Conservation (phyloP, 2,113 vertebrate species). For the Halcyon malimbica region DNA sequence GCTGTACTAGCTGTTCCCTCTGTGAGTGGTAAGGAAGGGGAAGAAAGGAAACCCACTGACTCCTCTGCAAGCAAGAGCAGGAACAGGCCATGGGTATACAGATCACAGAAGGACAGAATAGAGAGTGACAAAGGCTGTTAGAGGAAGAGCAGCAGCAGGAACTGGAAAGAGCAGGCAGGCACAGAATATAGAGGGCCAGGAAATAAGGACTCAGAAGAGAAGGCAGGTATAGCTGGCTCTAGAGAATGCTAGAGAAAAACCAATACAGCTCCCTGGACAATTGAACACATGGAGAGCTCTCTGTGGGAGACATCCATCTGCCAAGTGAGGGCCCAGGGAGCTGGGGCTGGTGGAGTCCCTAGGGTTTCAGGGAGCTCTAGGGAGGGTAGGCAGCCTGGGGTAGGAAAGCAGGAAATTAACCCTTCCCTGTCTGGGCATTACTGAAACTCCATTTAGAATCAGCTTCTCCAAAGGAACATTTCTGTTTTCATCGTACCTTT, state of each 20-base stretch:
- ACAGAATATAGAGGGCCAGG: background rate
- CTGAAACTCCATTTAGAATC: background rate
- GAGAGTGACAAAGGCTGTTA: background rate
- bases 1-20: constrained; percentile 37
- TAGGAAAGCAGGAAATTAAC: background rate
- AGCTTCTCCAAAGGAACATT: background rate
- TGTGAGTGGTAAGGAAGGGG: background rate
- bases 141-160: background rate
- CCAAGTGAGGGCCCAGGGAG: background rate
- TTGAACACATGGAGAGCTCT: background rate
- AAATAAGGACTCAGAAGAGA: background rate
- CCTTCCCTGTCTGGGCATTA: background rate
- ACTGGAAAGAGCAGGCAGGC: background rate
- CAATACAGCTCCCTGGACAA: background rate
- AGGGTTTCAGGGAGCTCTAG: background rate
- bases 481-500: background rate
- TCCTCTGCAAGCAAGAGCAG: background rate
- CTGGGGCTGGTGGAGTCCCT: background rate
- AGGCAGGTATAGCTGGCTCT: background rate
- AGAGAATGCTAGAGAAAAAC: background rate
- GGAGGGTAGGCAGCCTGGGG: background rate
- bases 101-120: background rate
- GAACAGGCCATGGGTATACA: background rate
- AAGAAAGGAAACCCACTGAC: background rate
- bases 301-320: background rate